These are phyloP conservation scores for Sapayoa aenigma DNA, from an alignment of 2,113 vertebrate species.

Conservation along the genomic window DNA sequence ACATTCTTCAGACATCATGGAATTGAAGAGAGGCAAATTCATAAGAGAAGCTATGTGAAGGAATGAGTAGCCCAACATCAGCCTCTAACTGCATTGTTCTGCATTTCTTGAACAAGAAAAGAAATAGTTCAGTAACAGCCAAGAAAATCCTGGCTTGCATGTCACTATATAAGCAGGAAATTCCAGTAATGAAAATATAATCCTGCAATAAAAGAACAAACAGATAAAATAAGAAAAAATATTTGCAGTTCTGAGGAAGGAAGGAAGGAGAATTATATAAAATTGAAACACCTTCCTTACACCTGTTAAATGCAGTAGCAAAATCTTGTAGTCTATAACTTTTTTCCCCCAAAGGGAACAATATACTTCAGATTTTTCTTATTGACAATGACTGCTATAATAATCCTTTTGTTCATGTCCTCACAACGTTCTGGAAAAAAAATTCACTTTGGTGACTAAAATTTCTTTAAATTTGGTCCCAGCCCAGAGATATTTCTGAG, in stretches of 20 bases:
- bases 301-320: background rate
- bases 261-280: background rate
- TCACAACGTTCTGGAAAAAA: background rate
- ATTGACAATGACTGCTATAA: background rate
- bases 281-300: background rate
- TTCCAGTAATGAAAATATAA: conserved; percentile 29
- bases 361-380: background rate
- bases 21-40: background rate
- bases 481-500: background rate
- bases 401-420: background rate
- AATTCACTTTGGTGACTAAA: background rate
- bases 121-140: conserved; percentile 8
- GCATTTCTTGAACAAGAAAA: background rate
- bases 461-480: background rate
- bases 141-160: conserved; percentile 1
- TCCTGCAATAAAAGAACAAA: background rate
- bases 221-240: background rate
- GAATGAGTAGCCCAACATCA: background rate
- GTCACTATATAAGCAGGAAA: background rate
- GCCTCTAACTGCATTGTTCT: background rate
- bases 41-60: background rate
- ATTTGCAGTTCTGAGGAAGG: background rate
- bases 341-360: background rate
- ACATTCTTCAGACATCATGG: background rate
- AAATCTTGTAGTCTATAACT: background rate